Base-by-base conservation (phyloP, 2,888 invertebrate species). In the Sminthurides aquaticus region DNA sequence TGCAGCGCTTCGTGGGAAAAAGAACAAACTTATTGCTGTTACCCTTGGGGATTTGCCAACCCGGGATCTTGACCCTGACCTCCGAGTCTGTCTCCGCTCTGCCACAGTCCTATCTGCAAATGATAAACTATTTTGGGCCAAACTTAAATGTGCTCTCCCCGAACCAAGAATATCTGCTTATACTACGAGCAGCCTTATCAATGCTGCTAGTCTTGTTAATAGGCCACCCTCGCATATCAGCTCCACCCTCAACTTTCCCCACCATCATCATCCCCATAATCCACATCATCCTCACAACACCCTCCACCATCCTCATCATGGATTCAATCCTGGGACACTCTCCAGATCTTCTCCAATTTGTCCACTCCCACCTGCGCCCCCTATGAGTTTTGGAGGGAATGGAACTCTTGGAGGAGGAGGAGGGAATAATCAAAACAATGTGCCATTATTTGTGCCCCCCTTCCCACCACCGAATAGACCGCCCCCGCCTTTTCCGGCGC, bases 41-140 rank as follows among this genome's bases (percentile, higher is more conserved):
- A 84, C 95, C 73, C 86, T 92, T 77, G 94, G 93, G 60, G 93
- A 94, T 77, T 83, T 95, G 75, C 90, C 91, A 66, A 88, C 89
- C 75, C 85, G 90, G 72, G 91, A 93, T 79, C 85, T 95, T 69
- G 95, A 95, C 80, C 87, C 90, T 72, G 95, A 95, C 80, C 84
- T 96, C 78, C 84, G 91, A 75, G 85, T 91, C 78, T 92, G 92
- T 80, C 84, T 96, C 77, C 88, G 93, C 77, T 52, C 52, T 15
- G 91, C 91, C 81, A 91, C 91, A 75, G 89, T 91, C 79, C 87
- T 97, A 77, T 90, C 91, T 79, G 92, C 91, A 89, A 91, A 91
- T 71, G 95, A 97, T 80, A 88, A 90, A 78, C 87, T 91, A 78
- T 97, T 97, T 82, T 97, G 97, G 97, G 92, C 94, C 78, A 95